These are phyloP conservation scores for Epizoanthus scotinus DNA, from an alignment of 92 coral and sea anemone genomes.

Conservation along the genomic window DNA sequence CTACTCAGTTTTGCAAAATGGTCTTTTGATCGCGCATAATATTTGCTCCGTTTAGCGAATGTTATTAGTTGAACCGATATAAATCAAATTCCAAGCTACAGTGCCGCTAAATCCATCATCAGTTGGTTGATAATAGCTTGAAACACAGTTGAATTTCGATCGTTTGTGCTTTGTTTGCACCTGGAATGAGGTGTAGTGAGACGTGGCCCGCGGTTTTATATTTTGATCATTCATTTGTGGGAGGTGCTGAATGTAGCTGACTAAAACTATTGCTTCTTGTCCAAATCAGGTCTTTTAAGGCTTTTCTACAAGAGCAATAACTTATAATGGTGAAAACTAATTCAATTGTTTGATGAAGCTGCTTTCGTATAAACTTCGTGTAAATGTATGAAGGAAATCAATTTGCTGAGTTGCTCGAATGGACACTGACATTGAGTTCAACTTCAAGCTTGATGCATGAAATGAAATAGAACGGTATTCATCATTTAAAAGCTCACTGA, in stretches of 20 bases:
- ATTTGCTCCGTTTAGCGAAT: neutral
- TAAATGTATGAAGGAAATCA: neutral
- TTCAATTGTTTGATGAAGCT: neutral
- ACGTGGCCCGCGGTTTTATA: slow-evolving; percentile 11
- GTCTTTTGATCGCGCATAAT: slow-evolving; percentile 26
- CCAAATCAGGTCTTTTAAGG: no score
- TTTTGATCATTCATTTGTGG: slow-evolving; percentile 28
- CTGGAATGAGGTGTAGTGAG: neutral
- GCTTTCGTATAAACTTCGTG: neutral
- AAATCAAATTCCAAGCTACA: neutral
- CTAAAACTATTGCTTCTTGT: neutral
- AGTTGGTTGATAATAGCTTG: neutral
- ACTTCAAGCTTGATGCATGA: neutral
- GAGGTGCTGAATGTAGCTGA: slow-evolving; percentile 13
- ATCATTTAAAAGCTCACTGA: neutral
- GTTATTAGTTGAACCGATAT: neutral
- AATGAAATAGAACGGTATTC: neutral
- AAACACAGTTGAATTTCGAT: neutral
- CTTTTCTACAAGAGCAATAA: neutral
- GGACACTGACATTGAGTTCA: neutral
- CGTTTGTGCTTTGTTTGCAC: slow-evolving; percentile 13
- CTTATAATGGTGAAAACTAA: neutral
- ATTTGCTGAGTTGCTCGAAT: neutral
- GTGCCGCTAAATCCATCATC: neutral
- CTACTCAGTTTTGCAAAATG: neutral